Conservation (phyloP, 2,113 vertebrate species). For the Centropristis striata region DNA sequence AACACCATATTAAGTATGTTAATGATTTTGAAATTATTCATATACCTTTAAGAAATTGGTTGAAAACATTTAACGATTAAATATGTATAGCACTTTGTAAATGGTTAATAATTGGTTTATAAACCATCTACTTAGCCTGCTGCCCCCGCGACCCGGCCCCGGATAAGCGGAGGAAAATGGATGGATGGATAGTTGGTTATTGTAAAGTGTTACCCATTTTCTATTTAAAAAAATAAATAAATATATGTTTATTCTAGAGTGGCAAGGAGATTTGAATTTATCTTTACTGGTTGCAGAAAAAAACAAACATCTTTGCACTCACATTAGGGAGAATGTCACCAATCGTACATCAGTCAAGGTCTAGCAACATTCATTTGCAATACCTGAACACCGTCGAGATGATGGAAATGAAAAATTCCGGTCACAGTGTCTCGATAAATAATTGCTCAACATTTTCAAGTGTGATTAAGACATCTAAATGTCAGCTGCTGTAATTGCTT, state of each 20-base stretch:
- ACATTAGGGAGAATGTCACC: neutral
- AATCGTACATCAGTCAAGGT: neutral
- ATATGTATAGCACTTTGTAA: too few relatives aligned
- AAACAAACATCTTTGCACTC: neutral
- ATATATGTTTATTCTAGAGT: neutral
- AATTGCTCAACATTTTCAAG: neutral
- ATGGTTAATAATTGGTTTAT: too few relatives aligned
- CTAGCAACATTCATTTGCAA: neutral
- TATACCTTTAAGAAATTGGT: too few relatives aligned
- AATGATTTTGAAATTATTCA: too few relatives aligned
- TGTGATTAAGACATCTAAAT: conserved; percentile 28
- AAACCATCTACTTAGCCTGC: too few relatives aligned
- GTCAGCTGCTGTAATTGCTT: conserved; percentile 19
- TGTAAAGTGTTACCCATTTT: too few relatives aligned
- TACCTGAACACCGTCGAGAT: neutral
- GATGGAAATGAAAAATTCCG: neutral
- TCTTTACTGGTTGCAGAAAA: neutral
- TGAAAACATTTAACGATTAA: too few relatives aligned
- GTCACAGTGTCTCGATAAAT: neutral
- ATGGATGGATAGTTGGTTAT: too few relatives aligned
- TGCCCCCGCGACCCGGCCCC: too few relatives aligned
- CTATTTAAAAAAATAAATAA: too few relatives aligned
- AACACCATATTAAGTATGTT: too few relatives aligned
- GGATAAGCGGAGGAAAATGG: too few relatives aligned
- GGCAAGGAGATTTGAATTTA: neutral